Evolutionary conservation across 2,888 invertebrate species (phyloP).

Genomic region (Pristionchus maxplancki): DNA sequence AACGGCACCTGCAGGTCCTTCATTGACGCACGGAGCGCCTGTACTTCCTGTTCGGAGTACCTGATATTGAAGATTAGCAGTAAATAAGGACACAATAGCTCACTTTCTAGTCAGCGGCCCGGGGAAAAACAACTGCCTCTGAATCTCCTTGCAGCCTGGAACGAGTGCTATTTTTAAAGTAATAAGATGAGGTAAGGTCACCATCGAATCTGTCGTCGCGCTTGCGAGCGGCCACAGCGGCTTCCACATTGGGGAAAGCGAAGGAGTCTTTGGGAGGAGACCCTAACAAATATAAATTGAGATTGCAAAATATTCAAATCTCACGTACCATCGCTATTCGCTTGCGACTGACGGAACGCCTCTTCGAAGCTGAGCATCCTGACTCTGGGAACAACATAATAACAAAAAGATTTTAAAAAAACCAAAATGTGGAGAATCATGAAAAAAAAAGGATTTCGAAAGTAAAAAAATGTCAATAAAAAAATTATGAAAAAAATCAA

Average conservation of each 20-base stretch:
- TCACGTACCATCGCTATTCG: background rate
- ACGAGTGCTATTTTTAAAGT: background rate
- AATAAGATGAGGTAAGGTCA: background rate
- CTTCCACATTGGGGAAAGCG: slow-evolving; percentile 54
- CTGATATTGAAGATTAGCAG: background rate
- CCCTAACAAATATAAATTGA: background rate
- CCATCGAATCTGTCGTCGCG: slow-evolving; percentile 54
- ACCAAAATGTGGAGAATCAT: background rate
- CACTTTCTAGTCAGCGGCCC: slow-evolving; percentile 51
- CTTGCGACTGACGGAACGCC: background rate
- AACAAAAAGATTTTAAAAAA: background rate
- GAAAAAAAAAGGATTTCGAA: background rate
- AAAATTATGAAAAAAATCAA: background rate
- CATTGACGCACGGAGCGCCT: slow-evolving; percentile 21
- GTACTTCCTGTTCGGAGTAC: background rate
- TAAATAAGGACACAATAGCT: background rate
- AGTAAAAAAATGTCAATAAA: background rate
- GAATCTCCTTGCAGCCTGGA: slow-evolving; percentile 56
- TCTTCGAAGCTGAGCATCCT: background rate
- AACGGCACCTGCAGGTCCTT: slow-evolving; percentile 46
- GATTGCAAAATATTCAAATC: background rate
- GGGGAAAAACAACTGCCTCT: slow-evolving; percentile 54
- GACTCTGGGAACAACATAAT: background rate
- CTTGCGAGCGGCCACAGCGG: slow-evolving; percentile 54
- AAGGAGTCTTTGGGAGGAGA: background rate